phyloP scores from a whole-genome alignment of 2,888 invertebrate genomes.

The Bombylius major region DNA sequence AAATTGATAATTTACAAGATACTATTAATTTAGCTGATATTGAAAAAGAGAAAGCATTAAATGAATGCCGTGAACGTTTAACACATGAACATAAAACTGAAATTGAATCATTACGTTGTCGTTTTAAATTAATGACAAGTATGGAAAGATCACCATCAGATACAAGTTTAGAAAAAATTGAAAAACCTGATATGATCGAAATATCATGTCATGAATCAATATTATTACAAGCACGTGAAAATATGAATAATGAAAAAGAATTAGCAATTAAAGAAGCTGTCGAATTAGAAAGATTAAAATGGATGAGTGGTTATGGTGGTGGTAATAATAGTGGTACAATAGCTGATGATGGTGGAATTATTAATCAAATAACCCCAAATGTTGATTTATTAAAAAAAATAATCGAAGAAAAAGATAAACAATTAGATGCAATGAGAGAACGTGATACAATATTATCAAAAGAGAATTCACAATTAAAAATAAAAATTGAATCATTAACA shows the following conservation, averaged over 20 bases:
- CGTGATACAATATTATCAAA: constrained; percentile 46
- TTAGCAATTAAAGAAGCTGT: constrained; percentile 40
- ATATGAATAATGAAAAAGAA: constrained; percentile 48
- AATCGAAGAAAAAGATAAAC: constrained; percentile 57
- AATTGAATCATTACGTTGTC: constrained; percentile 59
- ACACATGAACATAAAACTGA: constrained; percentile 63
- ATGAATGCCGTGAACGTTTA: constrained; percentile 55
- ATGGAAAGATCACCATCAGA: constrained; percentile 69
- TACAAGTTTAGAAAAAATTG: constrained; percentile 62
- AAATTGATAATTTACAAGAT: constrained; percentile 37
- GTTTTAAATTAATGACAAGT: constrained; percentile 61
- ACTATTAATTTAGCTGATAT: constrained; percentile 19
- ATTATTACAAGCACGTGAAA: constrained; percentile 53
- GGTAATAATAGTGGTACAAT: constrained; percentile 8
- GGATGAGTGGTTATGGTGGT: constrained; percentile 19
- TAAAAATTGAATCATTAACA: constrained; percentile 53
- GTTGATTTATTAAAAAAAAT: constrained; percentile 49
- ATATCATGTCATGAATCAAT: constrained; percentile 52
- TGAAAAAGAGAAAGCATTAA: constrained; percentile 44
- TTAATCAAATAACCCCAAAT: not conserved
- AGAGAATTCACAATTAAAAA: constrained; percentile 54
- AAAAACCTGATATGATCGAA: constrained; percentile 51
- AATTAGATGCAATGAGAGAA: constrained; percentile 51
- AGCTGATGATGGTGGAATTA: not conserved
- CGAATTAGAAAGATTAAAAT: constrained; percentile 37